Base-by-base conservation (phyloP, 2,888 invertebrate species). In the Notocelia uddmanniana region DNA sequence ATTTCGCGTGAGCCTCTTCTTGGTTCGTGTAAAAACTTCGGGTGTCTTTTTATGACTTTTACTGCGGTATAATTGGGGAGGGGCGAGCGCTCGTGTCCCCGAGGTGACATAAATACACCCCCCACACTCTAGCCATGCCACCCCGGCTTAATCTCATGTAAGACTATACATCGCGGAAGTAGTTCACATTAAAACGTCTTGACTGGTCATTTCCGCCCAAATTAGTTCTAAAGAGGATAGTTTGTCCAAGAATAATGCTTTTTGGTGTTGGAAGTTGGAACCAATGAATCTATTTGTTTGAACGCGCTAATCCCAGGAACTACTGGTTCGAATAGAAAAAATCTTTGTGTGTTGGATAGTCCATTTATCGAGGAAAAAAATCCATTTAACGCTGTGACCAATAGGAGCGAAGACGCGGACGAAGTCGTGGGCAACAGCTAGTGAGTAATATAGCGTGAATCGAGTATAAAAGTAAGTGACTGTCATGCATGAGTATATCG, bases 21-120 rank as follows among this genome's bases (percentile, higher is more conserved):
- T 89, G 90, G 88, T 91, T 89, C 92, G 92, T 92, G 92, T 93
- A 93, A 93, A 93, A 93, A 93, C 93, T 93, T 93, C 91, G 93
- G 93, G 92, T 93, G 92, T 91, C 93, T 93, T 93, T 93, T 93
- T 93, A 93, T 93, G 93, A 93, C 93, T 93, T 93, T 93, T 93
- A 93, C 93, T 93, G 93, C 92, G 93, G 93, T 93, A 93, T 93
- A 93, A 93, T 93, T 93, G 93, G 93, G 93, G 90, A 90, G 93
- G 93, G 91, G 92, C 88, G 91, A 90, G 89, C 87, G 87, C 84
- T 86, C 80, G 86, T 86, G 92, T 93, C 93, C 93, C 93, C 83
- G 89, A 93, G 93, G 93, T 93, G 93, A 93, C 93, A 93, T 93
- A 93, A 93, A 93, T 92, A 92, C 91, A 85, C 89, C 89, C 90